phyloP scores from a whole-genome alignment of 2,113 vertebrate genomes.

The Fregata magnificens region DNA sequence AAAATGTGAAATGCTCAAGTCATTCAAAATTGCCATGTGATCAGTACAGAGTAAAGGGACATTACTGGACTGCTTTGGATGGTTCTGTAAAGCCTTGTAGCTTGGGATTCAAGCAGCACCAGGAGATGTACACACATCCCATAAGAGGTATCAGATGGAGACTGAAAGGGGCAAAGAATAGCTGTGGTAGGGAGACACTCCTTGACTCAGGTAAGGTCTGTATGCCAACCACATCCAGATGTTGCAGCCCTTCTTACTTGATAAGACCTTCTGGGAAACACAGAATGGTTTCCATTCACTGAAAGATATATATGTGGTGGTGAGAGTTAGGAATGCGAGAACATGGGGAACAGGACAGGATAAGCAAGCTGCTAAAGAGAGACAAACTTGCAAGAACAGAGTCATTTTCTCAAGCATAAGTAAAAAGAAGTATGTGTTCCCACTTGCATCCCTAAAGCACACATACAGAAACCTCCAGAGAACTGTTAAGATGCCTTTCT shows the following conservation, averaged over 20 bases:
- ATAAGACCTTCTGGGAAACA: not conserved
- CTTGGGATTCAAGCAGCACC: not conserved
- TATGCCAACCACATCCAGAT: not conserved
- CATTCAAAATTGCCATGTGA: constrained; percentile 37
- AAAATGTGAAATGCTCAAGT: constrained; percentile 66
- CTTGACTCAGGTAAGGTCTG: not conserved
- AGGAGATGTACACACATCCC: not conserved
- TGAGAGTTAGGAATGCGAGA: not conserved
- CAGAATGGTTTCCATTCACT: not conserved
- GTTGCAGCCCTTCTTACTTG: not conserved
- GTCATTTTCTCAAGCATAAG: not conserved
- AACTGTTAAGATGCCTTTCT: not conserved
- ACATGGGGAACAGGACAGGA: not conserved
- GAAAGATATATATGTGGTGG: not conserved
- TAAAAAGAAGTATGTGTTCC: not conserved
- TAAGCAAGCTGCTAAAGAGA: not conserved
- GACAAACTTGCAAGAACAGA: not conserved
- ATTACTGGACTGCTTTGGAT: constrained; percentile 58
- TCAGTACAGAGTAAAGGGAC: not conserved
- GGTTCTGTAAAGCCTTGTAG: constrained; percentile 22
- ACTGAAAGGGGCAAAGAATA: not conserved
- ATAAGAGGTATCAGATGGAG: not conserved
- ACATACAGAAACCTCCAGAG: not conserved
- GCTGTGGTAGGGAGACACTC: not conserved
- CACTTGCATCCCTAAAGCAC: not conserved